Conservation (phyloP, 2,113 vertebrate genomes). For the Lepus europaeus region DNA sequence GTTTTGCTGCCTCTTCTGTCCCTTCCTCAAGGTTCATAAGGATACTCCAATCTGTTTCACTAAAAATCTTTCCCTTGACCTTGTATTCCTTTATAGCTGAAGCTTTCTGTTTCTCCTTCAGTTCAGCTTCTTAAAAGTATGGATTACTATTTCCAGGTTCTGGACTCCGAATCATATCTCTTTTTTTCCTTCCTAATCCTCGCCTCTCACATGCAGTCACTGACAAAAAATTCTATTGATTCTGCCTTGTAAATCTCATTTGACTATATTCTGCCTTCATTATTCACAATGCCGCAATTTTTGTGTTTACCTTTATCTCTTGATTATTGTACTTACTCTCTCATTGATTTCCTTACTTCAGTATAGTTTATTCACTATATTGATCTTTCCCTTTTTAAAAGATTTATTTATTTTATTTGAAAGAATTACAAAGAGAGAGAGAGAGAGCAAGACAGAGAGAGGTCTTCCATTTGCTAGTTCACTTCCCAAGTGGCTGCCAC, state of each 20-base stretch:
- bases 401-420: too few species aligned
- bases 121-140: conserved; percentile 23
- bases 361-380: background rate
- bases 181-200: conserved; percentile 3
- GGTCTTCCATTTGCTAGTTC: too few species aligned
- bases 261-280: background rate
- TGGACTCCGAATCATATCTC: conserved; percentile 1
- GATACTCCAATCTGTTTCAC: background rate
- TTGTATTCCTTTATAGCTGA: background rate
- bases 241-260: background rate
- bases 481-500: too few species aligned
- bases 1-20: conserved; percentile 17
- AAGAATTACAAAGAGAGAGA: too few species aligned
- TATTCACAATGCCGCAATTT: conserved; percentile 4
- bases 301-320: background rate
- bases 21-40: conserved; percentile 26
- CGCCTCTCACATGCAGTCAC: background rate
- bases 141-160: background rate
- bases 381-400: background rate
- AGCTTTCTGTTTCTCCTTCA: conserved; percentile 5
- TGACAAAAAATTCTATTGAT: conserved; percentile 2
- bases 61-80: conserved; percentile 8
- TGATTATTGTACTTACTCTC: background rate
- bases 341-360: conserved; percentile 36
- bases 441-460: too few species aligned